Evolutionary conservation across 2,888 invertebrate species (phyloP).

Genomic region (Sarcophaga caerulescens): DNA sequence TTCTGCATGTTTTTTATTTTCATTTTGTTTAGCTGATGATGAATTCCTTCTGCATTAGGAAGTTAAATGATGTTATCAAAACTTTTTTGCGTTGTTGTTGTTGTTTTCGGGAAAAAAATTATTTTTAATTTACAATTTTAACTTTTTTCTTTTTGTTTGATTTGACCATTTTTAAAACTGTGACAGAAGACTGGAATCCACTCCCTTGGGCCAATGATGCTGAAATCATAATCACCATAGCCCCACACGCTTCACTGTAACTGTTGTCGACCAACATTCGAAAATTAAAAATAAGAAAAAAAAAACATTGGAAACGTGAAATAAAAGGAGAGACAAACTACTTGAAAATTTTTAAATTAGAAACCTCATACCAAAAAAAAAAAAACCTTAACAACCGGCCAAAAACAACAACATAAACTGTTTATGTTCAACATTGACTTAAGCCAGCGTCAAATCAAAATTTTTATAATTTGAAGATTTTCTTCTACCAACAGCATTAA

Average conservation of each 20-base stretch:
- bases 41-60: constrained; percentile 25
- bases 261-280: constrained; percentile 11
- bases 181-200: constrained; percentile 9
- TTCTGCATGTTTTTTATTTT: constrained; percentile 1
- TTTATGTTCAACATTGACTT: constrained; percentile 36
- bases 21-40: constrained; percentile 17
- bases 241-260: constrained; percentile 8
- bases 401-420: background rate
- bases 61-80: constrained; percentile 57
- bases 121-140: constrained; percentile 56
- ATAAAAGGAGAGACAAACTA: background rate
- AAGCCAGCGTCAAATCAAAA: constrained; percentile 65
- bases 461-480: constrained; percentile 57
- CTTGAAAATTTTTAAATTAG: constrained; percentile 53
- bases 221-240: constrained; percentile 57
- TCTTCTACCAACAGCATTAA: constrained; percentile 41
- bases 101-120: constrained; percentile 1
- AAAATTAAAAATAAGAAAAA: constrained; percentile 21
- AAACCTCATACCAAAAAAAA: constrained; percentile 50
- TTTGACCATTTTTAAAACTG: constrained; percentile 19
- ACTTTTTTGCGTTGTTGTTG: constrained; percentile 12
- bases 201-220: constrained; percentile 41
- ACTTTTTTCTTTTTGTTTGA: constrained; percentile 29
- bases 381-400: too few relatives aligned
- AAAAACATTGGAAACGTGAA: constrained; percentile 21